phyloP scores from a whole-genome alignment of 2,797 vertebrate genomes.

The Typhlichthys eigenmanni region DNA sequence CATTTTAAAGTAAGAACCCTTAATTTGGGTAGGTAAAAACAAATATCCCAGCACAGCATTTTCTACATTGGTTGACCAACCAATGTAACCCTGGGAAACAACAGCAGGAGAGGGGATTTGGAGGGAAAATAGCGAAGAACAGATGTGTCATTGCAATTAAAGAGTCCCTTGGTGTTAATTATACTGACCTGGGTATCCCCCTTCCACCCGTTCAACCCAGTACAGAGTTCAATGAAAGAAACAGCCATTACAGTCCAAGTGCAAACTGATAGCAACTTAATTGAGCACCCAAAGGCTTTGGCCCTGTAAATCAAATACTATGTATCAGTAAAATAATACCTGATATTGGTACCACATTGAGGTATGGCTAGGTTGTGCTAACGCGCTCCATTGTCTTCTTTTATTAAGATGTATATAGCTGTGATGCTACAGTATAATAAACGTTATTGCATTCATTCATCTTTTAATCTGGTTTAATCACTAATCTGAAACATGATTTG shows the following conservation, averaged over 20 bases:
- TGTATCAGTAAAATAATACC: conserved; percentile 92
- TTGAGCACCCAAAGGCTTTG: conserved; percentile 95
- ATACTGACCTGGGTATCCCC: conserved; percentile 89
- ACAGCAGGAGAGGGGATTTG: conserved; percentile 80
- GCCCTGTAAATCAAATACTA: conserved; percentile 97
- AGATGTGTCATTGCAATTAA: conserved; percentile 97
- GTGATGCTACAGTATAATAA: too few species aligned
- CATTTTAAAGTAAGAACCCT: conserved; percentile 46
- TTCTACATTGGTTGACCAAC: conserved; percentile 47
- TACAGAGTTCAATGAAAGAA: conserved; percentile 87
- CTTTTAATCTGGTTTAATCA: background rate
- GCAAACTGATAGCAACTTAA: conserved; percentile 97
- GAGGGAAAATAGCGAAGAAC: conserved; percentile 79
- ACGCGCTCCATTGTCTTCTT: too few species aligned
- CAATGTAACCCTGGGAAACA: conserved; percentile 72
- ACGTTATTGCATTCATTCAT: background rate
- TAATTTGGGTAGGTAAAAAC: conserved; percentile 20
- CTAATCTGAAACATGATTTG: conserved; percentile 20
- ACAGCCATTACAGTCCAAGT: conserved; percentile 95
- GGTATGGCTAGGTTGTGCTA: conserved; percentile 38
- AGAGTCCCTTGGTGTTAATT: conserved; percentile 98
- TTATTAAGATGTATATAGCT: too few species aligned
- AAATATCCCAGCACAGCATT: conserved; percentile 58
- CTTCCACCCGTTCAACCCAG: conserved; percentile 70
- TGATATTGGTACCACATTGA: conserved; percentile 43